phyloP scores from a whole-genome alignment of 2,888 invertebrate species.

The Leptodirus hochenwartii region DNA sequence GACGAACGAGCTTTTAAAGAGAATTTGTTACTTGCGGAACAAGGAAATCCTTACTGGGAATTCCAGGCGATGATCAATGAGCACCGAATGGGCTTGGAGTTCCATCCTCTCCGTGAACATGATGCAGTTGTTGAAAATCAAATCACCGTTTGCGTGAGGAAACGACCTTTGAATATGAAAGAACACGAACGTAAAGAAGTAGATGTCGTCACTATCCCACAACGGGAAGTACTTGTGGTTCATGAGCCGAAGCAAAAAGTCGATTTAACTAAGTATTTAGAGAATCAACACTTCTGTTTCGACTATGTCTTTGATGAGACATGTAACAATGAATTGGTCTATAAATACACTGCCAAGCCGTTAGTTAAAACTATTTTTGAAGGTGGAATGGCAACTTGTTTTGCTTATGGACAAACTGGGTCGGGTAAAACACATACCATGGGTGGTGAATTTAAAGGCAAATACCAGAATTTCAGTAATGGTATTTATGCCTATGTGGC shows the following conservation, averaged over 20 bases:
- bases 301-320: slow-evolving; percentile 98
- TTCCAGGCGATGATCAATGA: slow-evolving; percentile 89
- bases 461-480: slow-evolving; percentile 84
- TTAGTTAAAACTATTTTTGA: slow-evolving; percentile 96
- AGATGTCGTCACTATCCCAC: slow-evolving; percentile 92
- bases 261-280: slow-evolving; percentile 94
- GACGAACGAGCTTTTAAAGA: slow-evolving; percentile 79
- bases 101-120: slow-evolving; percentile 64
- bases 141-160: slow-evolving; percentile 96
- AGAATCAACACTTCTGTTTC: slow-evolving; percentile 95
- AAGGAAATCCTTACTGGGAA: slow-evolving; percentile 94
- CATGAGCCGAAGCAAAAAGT: slow-evolving; percentile 92
- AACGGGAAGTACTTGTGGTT: slow-evolving; percentile 67
- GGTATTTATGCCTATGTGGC: slow-evolving; percentile 98
- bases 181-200: slow-evolving; percentile 74
- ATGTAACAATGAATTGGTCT: slow-evolving; percentile 88
- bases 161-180: slow-evolving; percentile 89
- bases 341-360: slow-evolving; percentile 97
- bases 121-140: slow-evolving; percentile 82
- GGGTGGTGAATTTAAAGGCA: slow-evolving; percentile 90
- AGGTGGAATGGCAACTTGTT: slow-evolving; percentile 98
- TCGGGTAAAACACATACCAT: slow-evolving; percentile 96
- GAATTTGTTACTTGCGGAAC: slow-evolving; percentile 76
- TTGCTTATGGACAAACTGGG: slow-evolving; percentile 99
- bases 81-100: slow-evolving; percentile 67